Percentiles rank a stretch among this genome's conserved stretches.
Conservation (phyloP, 2,113 vertebrate genomes). For the Elanus axillaris region DNA sequence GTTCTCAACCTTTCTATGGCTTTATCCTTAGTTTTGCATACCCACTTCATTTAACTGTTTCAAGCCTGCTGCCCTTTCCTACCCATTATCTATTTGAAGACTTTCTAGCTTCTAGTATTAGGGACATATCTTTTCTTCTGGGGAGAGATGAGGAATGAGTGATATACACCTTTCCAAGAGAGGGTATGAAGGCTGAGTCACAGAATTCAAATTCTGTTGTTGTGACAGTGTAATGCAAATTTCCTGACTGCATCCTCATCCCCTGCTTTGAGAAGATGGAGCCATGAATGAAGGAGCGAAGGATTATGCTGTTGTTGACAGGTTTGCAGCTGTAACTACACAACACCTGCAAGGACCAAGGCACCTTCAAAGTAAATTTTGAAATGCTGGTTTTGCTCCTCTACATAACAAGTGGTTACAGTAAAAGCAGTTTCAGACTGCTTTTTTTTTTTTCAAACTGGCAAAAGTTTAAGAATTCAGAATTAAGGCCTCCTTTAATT, state of each 20-base stretch:
- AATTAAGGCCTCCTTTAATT: background rate
- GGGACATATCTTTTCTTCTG: background rate
- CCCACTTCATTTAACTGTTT: background rate
- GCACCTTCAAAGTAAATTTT: background rate
- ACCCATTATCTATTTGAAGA: background rate
- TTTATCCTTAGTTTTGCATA: background rate
- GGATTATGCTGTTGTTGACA: background rate
- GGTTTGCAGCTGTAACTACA: background rate
- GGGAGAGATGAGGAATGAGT: background rate
- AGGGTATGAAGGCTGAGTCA: background rate
- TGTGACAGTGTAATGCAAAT: background rate
- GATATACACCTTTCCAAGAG: background rate
- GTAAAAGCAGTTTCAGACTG: background rate
- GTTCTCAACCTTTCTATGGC: background rate
- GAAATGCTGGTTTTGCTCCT: background rate
- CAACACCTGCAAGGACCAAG: background rate
- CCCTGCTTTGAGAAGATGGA: background rate
- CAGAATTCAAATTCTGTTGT: background rate
- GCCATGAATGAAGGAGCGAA: background rate
- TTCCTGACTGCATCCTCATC: background rate
- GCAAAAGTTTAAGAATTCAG: background rate
- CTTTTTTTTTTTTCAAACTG: too few relatives aligned
- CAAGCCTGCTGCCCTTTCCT: background rate
- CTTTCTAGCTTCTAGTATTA: background rate
- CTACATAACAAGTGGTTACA: background rate